Conservation (phyloP, 1,140 invertebrate species). For the Rhopalosiphum padi region DNA sequence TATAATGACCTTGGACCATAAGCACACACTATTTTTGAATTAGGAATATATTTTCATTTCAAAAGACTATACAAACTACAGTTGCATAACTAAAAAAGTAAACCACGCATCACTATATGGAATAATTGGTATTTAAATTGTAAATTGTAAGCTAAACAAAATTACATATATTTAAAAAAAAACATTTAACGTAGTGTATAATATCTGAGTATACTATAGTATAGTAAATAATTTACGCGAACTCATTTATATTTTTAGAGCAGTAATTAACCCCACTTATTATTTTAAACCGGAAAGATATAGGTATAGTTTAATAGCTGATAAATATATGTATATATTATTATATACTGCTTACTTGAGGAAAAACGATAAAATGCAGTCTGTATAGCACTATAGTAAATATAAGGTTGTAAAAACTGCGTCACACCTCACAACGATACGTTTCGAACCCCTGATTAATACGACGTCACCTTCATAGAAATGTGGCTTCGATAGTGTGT, state of each 20-base stretch:
- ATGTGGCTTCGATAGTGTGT: background rate
- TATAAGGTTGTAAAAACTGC: background rate
- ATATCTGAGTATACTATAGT: background rate
- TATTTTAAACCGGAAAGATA: background rate
- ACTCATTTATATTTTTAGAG: background rate
- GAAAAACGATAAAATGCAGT: background rate
- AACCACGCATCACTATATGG: background rate
- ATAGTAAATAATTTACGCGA: background rate
- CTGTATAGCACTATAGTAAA: background rate
- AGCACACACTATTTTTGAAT: conserved; percentile 15
- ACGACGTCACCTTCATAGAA: conserved; percentile 27
- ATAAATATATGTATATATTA: background rate
- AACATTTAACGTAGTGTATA: background rate
- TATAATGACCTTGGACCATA: conserved; percentile 46
- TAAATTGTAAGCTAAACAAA: background rate
- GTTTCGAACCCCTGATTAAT: conserved; percentile 50
- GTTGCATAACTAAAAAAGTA: conserved; percentile 7
- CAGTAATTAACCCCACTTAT: conserved; percentile 22
- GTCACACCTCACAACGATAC: background rate
- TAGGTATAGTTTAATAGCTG: background rate
- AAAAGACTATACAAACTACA: background rate
- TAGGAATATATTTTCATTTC: conserved; percentile 26
- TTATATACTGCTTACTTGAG: background rate
- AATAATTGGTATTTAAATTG: conserved; percentile 13
- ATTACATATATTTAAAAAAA: conserved; percentile 1